Evolutionary conservation across 1,140 invertebrate genomes (phyloP).

Genomic region (Drosophila jambulina): DNA sequence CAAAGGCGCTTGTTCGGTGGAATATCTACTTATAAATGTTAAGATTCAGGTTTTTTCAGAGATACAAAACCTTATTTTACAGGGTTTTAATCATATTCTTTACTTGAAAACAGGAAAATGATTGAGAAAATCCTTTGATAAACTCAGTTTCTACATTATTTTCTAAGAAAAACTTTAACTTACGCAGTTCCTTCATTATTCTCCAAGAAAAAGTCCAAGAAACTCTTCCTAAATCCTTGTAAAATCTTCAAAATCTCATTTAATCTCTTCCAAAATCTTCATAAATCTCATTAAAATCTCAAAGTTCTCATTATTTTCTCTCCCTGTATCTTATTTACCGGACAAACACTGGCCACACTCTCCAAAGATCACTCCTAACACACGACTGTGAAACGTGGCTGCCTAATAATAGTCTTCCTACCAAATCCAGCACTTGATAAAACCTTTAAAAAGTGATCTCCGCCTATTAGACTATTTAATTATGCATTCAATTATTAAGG

Average conservation of each 20-base stretch:
- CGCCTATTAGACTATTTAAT: background rate
- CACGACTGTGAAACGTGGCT: conserved; percentile 50
- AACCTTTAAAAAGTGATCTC: background rate
- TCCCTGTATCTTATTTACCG: background rate
- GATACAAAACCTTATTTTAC: fast-evolving
- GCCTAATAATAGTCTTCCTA: conserved; percentile 40
- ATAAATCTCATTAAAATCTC: too few relatives aligned
- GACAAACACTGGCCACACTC: conserved; percentile 14
- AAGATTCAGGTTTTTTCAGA: background rate
- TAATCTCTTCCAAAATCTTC: background rate
- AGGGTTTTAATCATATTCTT: background rate
- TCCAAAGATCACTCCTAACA: conserved; percentile 37
- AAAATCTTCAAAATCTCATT: background rate
- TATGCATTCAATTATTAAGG: background rate
- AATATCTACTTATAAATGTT: too few relatives aligned
- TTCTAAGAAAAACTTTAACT: fast-evolving
- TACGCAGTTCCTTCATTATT: background rate
- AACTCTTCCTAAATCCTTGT: background rate
- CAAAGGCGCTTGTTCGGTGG: background rate
- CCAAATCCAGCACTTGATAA: conserved; percentile 19
- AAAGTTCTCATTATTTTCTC: background rate
- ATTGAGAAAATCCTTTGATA: fast-evolving
- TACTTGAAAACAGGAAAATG: background rate
- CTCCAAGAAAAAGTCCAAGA: background rate
- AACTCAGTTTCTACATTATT: background rate